These are phyloP conservation scores for Phycodurus eques DNA, from an alignment of 2,113 vertebrate genomes.

Conservation along the genomic window DNA sequence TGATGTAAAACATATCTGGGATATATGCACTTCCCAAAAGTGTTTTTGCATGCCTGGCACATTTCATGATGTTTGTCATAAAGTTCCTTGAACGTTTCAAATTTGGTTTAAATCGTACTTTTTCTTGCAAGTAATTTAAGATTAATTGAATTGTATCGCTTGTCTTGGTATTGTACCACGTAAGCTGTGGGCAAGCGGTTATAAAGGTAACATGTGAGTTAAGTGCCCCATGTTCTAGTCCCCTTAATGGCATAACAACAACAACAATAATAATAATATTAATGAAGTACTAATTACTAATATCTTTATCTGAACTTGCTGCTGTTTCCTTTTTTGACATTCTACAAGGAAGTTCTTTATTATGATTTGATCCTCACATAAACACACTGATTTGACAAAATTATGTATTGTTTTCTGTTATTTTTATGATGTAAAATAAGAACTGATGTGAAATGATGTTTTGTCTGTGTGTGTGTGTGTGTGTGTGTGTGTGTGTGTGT, in stretches of 20 bases:
- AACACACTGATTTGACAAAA: no score
- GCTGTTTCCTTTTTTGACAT: neutral
- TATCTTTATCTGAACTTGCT: neutral
- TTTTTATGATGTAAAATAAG: conserved; percentile 11
- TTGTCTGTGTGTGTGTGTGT: neutral
- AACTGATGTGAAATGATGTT: conserved; percentile 7
- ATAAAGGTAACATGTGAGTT: no score
- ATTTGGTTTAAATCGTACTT: neutral
- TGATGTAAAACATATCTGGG: conserved; percentile 41
- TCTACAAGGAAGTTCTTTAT: neutral
- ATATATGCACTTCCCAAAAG: conserved; percentile 44
- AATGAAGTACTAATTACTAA: neutral
- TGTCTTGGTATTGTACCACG: neutral
- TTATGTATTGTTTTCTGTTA: neutral
- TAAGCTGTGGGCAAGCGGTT: neutral
- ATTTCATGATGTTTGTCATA: conserved; percentile 28
- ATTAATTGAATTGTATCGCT: neutral
- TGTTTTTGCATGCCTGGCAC: conserved; percentile 19
- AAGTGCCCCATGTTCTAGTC: no score
- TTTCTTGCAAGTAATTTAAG: neutral
- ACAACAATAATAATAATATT: no score
- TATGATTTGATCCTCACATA: neutral
- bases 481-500: neutral
- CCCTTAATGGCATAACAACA: no score
- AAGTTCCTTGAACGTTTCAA: conserved; percentile 3